These are phyloP conservation scores for Scomber japonicus DNA, from an alignment of 2,113 vertebrate species.

Conservation along the genomic window DNA sequence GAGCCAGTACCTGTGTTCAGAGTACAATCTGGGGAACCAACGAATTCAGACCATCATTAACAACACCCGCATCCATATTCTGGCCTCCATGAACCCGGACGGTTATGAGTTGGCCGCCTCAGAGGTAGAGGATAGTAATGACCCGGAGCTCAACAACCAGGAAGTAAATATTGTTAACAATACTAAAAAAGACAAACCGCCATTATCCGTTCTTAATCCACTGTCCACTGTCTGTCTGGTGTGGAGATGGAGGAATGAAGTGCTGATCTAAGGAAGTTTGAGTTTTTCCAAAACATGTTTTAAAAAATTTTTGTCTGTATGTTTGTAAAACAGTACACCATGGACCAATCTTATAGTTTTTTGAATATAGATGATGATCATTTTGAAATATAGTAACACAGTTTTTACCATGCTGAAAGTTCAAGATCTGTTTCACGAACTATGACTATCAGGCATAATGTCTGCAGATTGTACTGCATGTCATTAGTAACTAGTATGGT, in stretches of 20 bases:
- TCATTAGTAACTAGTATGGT: not conserved
- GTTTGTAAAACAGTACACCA: constrained; percentile 3
- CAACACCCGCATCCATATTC: constrained; percentile 93
- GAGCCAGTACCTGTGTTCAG: constrained; percentile 93
- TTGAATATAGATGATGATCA: not conserved
- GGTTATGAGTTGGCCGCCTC: constrained; percentile 95
- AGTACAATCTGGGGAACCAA: constrained; percentile 90
- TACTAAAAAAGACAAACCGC: constrained; percentile 60
- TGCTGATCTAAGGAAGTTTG: not conserved
- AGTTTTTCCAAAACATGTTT: not conserved
- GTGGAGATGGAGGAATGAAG: constrained; percentile 42
- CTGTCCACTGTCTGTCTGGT: constrained; percentile 21
- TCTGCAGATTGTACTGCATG: not conserved
- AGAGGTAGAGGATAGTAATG: constrained; percentile 90
- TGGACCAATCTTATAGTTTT: not conserved
- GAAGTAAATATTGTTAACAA: constrained; percentile 88
- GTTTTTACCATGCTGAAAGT: not conserved
- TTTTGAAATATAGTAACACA: not conserved
- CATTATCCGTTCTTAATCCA: constrained; percentile 65
- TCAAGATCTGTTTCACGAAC: not conserved
- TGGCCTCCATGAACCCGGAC: constrained; percentile 98
- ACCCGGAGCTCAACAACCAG: constrained; percentile 84
- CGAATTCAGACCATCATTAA: constrained; percentile 93
- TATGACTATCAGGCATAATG: too few relatives aligned
- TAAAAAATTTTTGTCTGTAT: not conserved